Evolutionary conservation across 2,888 invertebrate genomes (phyloP).

Genomic region (Ethmia dodecea): DNA sequence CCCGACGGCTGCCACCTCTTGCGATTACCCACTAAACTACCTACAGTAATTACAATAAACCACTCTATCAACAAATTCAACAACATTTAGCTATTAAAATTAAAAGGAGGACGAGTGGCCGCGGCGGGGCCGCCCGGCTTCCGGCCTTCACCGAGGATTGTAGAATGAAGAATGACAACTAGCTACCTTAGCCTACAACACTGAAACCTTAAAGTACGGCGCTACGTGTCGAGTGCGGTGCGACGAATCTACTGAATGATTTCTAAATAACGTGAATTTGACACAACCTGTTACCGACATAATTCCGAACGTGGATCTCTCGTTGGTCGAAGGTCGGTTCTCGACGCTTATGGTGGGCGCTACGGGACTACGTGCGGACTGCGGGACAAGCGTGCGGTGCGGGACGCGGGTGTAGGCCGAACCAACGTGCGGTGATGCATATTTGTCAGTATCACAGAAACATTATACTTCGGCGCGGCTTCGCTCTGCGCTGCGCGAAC

Average conservation of each 20-base stretch:
- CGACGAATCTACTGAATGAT: conserved; percentile 21
- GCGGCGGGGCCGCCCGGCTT: conserved; percentile 21
- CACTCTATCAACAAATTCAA: conserved; percentile 75
- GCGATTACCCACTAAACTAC: conserved; percentile 57
- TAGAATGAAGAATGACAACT: conserved; percentile 48
- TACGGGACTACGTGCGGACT: conserved; percentile 4
- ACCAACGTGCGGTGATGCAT: conserved; percentile 14
- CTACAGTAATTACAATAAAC: conserved; percentile 65
- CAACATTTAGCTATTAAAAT: conserved; percentile 76
- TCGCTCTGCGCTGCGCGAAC: background rate
- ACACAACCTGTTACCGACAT: conserved; percentile 32
- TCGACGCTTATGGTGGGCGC: background rate
- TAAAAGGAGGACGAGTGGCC: conserved; percentile 52
- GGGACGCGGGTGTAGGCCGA: conserved; percentile 8
- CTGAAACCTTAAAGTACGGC: conserved; percentile 36
- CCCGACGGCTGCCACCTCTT: conserved; percentile 55
- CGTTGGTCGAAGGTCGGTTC: background rate
- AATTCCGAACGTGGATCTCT: background rate
- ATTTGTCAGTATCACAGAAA: conserved; percentile 42
- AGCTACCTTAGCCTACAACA: conserved; percentile 63
- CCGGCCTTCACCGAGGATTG: conserved; percentile 22
- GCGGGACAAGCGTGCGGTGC: conserved; percentile 10
- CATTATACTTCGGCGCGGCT: conserved; percentile 20
- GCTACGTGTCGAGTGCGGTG: too few species aligned
- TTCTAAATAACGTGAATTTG: conserved; percentile 24